phyloP scores from a whole-genome alignment of 2,888 invertebrate species.

The Pecten maximus region DNA sequence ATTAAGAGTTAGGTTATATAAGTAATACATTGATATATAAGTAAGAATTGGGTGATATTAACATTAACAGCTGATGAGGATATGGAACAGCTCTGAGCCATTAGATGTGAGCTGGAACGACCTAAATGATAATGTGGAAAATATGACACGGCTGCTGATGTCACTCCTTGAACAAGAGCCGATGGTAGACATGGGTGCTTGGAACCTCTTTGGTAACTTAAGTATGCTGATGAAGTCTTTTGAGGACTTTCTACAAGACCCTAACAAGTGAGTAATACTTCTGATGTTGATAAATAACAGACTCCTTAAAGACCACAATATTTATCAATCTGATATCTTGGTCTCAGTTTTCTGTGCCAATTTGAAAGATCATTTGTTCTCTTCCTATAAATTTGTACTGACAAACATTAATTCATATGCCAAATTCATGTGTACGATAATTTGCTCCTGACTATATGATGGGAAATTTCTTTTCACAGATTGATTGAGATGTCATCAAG shows the following conservation, averaged over 20 bases:
- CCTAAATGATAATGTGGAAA: slow-evolving; percentile 56
- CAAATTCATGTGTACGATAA: too few relatives aligned
- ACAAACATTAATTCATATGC: too few relatives aligned
- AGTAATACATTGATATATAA: too few relatives aligned
- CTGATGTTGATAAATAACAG: not conserved
- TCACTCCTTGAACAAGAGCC: slow-evolving; percentile 54
- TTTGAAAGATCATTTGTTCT: too few relatives aligned
- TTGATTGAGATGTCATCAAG: slow-evolving; percentile 23
- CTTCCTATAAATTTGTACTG: too few relatives aligned
- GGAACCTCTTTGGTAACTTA: slow-evolving; percentile 23
- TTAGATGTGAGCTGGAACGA: slow-evolving; percentile 56
- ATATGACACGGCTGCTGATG: slow-evolving; percentile 57
- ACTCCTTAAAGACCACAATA: too few relatives aligned
- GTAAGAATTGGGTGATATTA: not conserved
- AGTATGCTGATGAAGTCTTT: slow-evolving; percentile 47
- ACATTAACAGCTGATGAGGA: slow-evolving; percentile 60
- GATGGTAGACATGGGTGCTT: slow-evolving; percentile 54
- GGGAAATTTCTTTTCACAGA: not conserved
- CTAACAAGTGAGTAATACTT: slow-evolving; percentile 55
- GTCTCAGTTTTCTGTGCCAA: too few relatives aligned
- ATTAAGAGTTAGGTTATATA: too few relatives aligned
- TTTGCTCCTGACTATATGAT: not conserved
- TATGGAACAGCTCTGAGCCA: slow-evolving; percentile 61
- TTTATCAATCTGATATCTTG: too few relatives aligned
- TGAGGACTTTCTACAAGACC: slow-evolving; percentile 51